Evolutionary conservation across 2,797 vertebrate species (phyloP).

Genomic region (Esox lucius): DNA sequence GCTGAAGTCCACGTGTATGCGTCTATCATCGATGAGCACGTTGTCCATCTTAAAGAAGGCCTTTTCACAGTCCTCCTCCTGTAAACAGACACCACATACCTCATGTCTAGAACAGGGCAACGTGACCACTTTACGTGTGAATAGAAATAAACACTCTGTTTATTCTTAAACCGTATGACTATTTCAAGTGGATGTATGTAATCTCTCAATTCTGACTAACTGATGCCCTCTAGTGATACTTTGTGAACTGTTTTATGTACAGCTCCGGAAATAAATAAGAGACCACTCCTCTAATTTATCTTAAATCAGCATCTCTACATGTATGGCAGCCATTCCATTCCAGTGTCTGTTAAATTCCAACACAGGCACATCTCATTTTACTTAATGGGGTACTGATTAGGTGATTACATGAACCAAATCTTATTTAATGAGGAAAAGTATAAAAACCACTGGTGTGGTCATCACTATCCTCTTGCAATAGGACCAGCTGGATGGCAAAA

Average conservation of each 20-base stretch:
- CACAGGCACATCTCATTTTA: too few species aligned
- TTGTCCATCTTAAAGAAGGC: conserved; percentile 99
- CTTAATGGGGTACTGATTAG: too few species aligned
- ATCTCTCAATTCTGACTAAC: neutral
- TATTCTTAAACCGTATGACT: neutral
- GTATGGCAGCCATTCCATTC: too few species aligned
- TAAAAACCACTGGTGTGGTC: too few species aligned
- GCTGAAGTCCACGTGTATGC: conserved; percentile 98
- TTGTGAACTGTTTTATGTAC: conserved; percentile 7
- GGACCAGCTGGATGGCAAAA: too few species aligned
- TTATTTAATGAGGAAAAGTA: too few species aligned
- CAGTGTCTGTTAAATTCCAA: too few species aligned
- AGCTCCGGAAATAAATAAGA: too few species aligned
- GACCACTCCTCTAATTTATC: too few species aligned
- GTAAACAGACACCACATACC: conserved; percentile 5
- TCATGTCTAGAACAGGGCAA: neutral
- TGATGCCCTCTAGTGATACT: conserved; percentile 28
- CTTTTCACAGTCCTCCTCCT: conserved; percentile 98
- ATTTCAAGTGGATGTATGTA: neutral
- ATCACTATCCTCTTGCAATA: too few species aligned
- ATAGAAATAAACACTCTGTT: neutral
- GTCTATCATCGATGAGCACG: conserved; percentile 93
- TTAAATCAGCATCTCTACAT: too few species aligned
- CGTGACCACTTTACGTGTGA: neutral
- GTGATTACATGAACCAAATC: too few species aligned